Percentiles rank a stretch among this genome's conserved stretches.
Conservation (phyloP, 2,113 vertebrate species). For the Athene noctua region DNA sequence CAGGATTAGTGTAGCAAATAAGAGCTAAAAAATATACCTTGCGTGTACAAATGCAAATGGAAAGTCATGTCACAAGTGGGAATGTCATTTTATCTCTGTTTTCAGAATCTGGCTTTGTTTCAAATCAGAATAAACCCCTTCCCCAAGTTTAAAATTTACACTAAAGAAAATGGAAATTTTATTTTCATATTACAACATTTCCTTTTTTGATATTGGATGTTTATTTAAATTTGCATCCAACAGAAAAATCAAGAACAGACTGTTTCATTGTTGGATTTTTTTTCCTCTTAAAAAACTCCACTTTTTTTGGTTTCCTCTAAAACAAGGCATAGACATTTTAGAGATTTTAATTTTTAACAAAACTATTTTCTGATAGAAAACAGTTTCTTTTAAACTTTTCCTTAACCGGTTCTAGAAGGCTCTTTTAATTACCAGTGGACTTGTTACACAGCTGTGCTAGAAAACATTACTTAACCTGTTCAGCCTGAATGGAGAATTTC, state of each 20-base stretch:
- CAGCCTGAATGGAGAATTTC: background rate
- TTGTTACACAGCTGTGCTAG: background rate
- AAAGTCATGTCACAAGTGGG: background rate
- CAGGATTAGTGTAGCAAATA: conserved; percentile 28
- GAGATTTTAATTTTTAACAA: background rate
- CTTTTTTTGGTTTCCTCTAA: background rate
- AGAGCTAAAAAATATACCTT: conserved; percentile 12
- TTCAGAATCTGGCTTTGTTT: background rate
- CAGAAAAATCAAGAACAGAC: background rate
- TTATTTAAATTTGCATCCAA: background rate
- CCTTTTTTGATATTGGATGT: background rate
- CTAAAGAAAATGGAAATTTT: background rate
- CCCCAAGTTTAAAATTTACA: background rate
- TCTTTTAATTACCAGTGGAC: background rate
- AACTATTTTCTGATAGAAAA: background rate
- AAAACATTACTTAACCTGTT: background rate
- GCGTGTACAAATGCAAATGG: background rate
- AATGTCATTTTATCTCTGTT: background rate
- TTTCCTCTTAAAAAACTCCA: background rate
- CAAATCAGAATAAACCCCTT: background rate
- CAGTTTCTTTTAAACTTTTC: background rate
- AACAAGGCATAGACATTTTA: background rate
- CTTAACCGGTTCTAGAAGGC: background rate
- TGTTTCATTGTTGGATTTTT: background rate
- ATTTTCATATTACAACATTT: background rate